These are phyloP conservation scores for Sebastes iracundus DNA, from an alignment of 2,797 vertebrate genomes.

Conservation along the genomic window DNA sequence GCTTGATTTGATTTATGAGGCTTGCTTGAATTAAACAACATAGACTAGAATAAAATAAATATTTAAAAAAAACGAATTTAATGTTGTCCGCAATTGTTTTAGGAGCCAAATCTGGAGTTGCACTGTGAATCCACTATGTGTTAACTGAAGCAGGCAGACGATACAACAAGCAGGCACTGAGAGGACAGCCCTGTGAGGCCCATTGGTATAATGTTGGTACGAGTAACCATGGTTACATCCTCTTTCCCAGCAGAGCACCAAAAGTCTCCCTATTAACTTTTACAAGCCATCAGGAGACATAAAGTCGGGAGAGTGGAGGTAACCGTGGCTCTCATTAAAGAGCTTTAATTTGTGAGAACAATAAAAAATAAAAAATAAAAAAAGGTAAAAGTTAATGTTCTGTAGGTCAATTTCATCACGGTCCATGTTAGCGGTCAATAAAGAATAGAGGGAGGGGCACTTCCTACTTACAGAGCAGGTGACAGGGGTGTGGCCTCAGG, in stretches of 20 bases:
- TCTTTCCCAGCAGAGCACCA: constrained; percentile 8
- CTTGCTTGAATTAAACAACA: not conserved
- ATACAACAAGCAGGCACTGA: constrained; percentile 71
- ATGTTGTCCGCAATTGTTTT: not conserved
- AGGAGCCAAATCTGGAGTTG: constrained; percentile 8
- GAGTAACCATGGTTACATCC: constrained; percentile 61
- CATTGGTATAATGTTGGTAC: constrained; percentile 42
- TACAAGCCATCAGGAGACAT: constrained; percentile 11
- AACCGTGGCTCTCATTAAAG: constrained; percentile 49
- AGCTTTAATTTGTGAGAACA: constrained; percentile 64
- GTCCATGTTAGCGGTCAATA: constrained; percentile 73
- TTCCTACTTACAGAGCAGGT: constrained; percentile 99
- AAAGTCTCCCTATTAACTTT: constrained; percentile 19
- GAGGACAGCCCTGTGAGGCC: constrained; percentile 83
- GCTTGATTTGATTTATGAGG: not conserved
- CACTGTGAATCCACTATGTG: constrained; percentile 69
- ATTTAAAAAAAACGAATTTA: not conserved
- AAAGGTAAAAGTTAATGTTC: constrained; percentile 41
- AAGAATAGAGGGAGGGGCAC: constrained; percentile 89
- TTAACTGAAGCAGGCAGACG: constrained; percentile 67
- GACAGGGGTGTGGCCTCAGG: constrained; percentile 97
- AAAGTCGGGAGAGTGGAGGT: not conserved
- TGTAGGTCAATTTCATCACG: constrained; percentile 60
- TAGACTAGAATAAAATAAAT: not conserved
- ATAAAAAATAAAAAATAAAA: constrained; percentile 20